These are phyloP conservation scores for Aldabrachelys gigantea DNA, from an alignment of 2,113 vertebrate species.

Conservation along the genomic window DNA sequence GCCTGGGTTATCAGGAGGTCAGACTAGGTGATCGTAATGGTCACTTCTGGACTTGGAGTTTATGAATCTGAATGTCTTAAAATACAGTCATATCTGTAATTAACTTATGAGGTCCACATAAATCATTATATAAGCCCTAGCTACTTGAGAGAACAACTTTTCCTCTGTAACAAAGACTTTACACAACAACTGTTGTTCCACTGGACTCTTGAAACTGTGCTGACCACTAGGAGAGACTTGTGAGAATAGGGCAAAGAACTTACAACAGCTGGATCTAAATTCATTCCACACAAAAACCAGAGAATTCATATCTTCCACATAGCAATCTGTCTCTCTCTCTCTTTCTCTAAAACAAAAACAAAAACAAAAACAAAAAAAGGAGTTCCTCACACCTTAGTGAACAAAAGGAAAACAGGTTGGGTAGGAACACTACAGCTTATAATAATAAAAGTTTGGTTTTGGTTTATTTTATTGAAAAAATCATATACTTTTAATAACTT, in stretches of 20 bases:
- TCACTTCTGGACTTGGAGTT: rapidly evolving
- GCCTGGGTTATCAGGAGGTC: background rate
- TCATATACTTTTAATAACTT: background rate
- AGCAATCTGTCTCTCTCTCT: too few species aligned
- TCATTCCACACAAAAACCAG: background rate
- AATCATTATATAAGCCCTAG: background rate
- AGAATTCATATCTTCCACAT: background rate
- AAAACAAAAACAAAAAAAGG: background rate
- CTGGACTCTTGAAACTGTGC: background rate
- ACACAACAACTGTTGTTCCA: background rate
- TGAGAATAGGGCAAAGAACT: background rate
- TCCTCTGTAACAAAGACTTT: background rate
- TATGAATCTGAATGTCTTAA: background rate
- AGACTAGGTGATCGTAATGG: background rate
- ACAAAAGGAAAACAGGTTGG: background rate
- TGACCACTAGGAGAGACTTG: background rate
- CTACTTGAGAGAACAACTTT: background rate
- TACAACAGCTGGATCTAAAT: background rate
- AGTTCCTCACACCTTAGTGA: too few species aligned
- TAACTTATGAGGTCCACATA: background rate
- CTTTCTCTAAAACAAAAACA: background rate
- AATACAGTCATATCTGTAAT: background rate
- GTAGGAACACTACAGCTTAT: background rate
- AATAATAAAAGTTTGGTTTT: background rate
- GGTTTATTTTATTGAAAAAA: background rate